These are phyloP conservation scores for Zosterops hypoxanthus DNA, from an alignment of 2,113 vertebrate genomes.

Conservation along the genomic window DNA sequence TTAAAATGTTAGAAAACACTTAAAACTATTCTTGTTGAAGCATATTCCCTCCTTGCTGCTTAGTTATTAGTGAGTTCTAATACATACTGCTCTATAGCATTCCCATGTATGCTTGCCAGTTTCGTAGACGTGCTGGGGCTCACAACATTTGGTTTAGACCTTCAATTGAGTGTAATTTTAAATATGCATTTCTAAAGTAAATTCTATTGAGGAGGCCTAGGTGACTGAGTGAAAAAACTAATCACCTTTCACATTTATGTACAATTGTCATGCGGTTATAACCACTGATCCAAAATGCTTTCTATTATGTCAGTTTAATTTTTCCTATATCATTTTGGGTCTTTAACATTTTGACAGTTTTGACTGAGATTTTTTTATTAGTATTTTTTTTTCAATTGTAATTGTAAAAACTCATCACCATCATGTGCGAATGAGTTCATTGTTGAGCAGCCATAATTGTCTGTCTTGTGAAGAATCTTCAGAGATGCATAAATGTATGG, in stretches of 20 bases:
- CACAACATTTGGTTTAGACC: background rate
- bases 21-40: background rate
- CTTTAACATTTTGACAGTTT: slow-evolving; percentile 1
- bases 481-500: slow-evolving; percentile 22
- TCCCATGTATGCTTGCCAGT: background rate
- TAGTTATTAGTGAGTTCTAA: background rate
- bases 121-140: slow-evolving; percentile 33
- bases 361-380: background rate
- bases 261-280: background rate
- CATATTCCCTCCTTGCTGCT: background rate
- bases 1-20: background rate
- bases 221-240: slow-evolving; percentile 66
- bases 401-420: background rate
- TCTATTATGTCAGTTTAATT: background rate
- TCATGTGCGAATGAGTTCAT: slow-evolving; percentile 15
- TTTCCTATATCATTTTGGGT: slow-evolving; percentile 38
- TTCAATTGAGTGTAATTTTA: slow-evolving; percentile 2
- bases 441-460: background rate
- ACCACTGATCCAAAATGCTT: slow-evolving; percentile 47
- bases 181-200: slow-evolving; percentile 23
- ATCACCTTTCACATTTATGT: slow-evolving; percentile 47
- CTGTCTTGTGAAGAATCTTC: slow-evolving; percentile 8
- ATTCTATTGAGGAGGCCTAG: slow-evolving; percentile 58
- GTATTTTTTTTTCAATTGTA: background rate
- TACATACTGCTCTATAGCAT: background rate